Conservation (phyloP, 1,140 invertebrate species). For the Yoshiicerus persimilis region DNA sequence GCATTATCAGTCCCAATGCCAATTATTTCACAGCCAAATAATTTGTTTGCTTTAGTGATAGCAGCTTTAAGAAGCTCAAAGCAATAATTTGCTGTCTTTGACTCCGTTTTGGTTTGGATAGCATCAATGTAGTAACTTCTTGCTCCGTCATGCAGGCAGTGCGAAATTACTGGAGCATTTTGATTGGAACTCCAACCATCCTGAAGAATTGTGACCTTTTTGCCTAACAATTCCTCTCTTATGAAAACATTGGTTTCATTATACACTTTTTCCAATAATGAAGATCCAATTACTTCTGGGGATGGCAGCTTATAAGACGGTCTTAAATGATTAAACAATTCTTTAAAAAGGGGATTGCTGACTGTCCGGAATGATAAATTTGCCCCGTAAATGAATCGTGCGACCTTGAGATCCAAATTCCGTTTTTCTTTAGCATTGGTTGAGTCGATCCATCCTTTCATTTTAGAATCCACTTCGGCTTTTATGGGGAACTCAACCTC, state of each 20-base stretch:
- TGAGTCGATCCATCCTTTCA: neutral
- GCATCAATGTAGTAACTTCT: neutral
- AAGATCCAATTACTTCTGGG: no score
- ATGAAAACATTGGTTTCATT: no score
- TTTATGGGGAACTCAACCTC: no score
- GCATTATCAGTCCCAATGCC: neutral
- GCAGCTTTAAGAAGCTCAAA: neutral
- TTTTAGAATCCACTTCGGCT: no score
- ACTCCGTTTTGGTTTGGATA: neutral
- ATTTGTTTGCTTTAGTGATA: neutral
- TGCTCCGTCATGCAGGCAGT: neutral
- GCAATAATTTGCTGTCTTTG: neutral
- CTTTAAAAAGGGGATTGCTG: neutral
- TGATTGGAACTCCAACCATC: neutral
- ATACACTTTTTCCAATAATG: no score
- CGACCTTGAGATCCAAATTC: neutral
- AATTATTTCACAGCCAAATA: neutral
- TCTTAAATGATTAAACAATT: neutral
- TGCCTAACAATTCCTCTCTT: no score
- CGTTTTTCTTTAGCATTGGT: neutral
- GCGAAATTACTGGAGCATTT: neutral
- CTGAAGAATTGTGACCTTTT: neutral
- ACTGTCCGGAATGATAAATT: neutral
- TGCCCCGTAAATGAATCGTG: neutral
- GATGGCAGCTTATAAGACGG: neutral